A percentile compares a stretch with the other conserved stretches of the same genome.
phyloP scores from a whole-genome alignment of 2,888 invertebrate species.

The Spodoptera littoralis region DNA sequence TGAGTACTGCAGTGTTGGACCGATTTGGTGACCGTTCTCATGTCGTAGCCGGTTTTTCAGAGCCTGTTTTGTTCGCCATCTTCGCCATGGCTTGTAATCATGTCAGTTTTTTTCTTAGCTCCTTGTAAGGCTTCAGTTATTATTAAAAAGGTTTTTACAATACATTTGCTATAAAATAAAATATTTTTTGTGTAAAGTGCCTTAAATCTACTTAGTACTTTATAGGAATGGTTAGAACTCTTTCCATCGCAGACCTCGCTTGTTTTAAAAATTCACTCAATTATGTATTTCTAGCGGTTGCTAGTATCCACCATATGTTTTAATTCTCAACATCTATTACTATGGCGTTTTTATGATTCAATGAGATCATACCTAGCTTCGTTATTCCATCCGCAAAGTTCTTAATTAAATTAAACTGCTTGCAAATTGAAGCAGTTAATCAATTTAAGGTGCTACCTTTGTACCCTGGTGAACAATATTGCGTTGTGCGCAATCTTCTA shows the following conservation, averaged over 20 bases:
- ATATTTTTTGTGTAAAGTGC: too few species aligned
- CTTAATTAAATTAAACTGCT: constrained; percentile 67
- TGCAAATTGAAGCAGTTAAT: constrained; percentile 60
- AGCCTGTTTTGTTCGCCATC: constrained; percentile 45
- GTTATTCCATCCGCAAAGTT: constrained; percentile 53
- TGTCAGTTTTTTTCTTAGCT: constrained; percentile 16
- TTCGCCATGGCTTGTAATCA: constrained; percentile 11
- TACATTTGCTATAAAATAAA: not conserved
- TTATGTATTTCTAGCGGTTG: not conserved
- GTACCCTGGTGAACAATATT: constrained; percentile 13
- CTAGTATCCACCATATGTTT: constrained; percentile 19
- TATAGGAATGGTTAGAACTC: not conserved
- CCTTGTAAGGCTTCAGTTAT: constrained; percentile 21
- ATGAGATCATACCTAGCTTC: constrained; percentile 53
- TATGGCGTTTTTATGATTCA: constrained; percentile 40
- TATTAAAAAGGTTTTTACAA: constrained; percentile 4
- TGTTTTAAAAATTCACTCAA: not conserved
- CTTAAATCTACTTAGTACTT: not conserved
- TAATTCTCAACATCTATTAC: constrained; percentile 20
- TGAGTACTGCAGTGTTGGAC: constrained; percentile 4
- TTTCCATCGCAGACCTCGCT: not conserved
- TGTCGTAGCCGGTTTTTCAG: constrained; percentile 53
- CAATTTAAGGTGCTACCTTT: constrained; percentile 42
- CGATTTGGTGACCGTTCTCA: constrained; percentile 17
- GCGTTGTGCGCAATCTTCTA: constrained; percentile 3